Base-by-base conservation (phyloP, 1,140 invertebrate genomes). In the Drosophila chauvacae region DNA sequence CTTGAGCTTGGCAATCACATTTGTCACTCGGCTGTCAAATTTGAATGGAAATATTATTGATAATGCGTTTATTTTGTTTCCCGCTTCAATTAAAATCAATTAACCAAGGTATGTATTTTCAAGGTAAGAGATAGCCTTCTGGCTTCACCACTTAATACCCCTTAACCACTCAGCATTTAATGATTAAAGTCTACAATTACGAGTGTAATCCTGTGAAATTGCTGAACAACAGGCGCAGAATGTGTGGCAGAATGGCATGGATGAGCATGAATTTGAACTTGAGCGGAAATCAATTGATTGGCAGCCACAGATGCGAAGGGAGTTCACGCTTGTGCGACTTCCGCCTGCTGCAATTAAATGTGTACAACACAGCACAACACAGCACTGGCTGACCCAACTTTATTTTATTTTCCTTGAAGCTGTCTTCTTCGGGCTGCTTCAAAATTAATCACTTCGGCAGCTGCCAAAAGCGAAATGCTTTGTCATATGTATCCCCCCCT, bases 401-500 rank as follows among this genome's bases (percentile, higher is more conserved):
- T 62, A 23, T 26, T 20, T 62, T 10, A 48, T 28, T 48, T 48
- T 28, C 7, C 4, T 16, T 9, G 20, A n/a, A 23, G 20, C 20
- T 23, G 23, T 41, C 63, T 48, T 20, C 69, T 73, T 41, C 50
- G 50, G 41, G 51, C 41, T 35, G 44, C 57, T 71, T 59, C 61
- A 84, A 58, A 88, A 87, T 87, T 85, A 88, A 87, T 87, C 83
- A 87, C 73, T 87, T 80, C 69, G 69, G 45, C 69, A 75, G 73
- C 74, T 87, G 83, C 73, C 80, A 88, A 84, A 80, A 51, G 62
- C 68, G 78, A 84, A 88, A 80, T 78, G 80, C 84, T 77, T 74
- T 84, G 84, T 87, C 84, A 87, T 90, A 84, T 81, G 71, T 88
- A 80, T 76, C 2, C 33, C 51, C 65, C 16, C 28, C 69, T 70